These are phyloP conservation scores for Atrichornis clamosus DNA, from an alignment of 2,113 vertebrate species.

Conservation along the genomic window DNA sequence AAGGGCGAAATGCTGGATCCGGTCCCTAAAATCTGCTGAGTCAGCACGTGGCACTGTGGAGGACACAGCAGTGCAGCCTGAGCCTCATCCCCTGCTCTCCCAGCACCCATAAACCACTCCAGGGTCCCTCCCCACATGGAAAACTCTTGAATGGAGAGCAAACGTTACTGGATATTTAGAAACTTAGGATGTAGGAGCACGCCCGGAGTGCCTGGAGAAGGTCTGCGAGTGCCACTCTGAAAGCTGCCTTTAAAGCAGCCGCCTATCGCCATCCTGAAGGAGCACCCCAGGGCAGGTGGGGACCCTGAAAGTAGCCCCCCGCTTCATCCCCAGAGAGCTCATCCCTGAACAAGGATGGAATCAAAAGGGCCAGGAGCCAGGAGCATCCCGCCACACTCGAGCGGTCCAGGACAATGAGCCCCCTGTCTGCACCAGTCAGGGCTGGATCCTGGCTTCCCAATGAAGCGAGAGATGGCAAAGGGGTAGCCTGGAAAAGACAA, in stretches of 20 bases:
- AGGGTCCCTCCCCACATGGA: rapidly evolving
- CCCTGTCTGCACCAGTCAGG: not conserved
- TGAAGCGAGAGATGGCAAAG: not conserved
- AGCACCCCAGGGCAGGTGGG: not conserved
- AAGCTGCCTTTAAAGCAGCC: not conserved
- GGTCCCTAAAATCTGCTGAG: not conserved
- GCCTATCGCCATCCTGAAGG: rapidly evolving
- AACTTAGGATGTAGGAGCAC: not conserved
- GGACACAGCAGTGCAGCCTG: not conserved
- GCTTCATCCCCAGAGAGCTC: not conserved
- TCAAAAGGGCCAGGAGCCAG: not conserved
- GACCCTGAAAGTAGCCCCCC: not conserved
- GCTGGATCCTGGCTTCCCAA: not conserved
- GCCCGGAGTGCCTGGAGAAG: not conserved
- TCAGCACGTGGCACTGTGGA: not conserved
- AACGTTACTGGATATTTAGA: not conserved
- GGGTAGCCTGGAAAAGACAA: not conserved
- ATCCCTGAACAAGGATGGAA: not conserved
- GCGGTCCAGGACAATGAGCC: not conserved
- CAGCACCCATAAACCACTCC: not conserved
- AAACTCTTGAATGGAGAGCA: not conserved
- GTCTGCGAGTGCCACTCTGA: not conserved
- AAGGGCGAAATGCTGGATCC: not conserved
- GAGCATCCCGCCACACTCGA: slow-evolving; percentile 43
- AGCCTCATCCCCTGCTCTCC: not conserved